Evolutionary conservation across 2,888 invertebrate genomes (phyloP), one percentile per base, ranked within the genome.

Genomic region (Rotaria magnacalcarata): DNA sequence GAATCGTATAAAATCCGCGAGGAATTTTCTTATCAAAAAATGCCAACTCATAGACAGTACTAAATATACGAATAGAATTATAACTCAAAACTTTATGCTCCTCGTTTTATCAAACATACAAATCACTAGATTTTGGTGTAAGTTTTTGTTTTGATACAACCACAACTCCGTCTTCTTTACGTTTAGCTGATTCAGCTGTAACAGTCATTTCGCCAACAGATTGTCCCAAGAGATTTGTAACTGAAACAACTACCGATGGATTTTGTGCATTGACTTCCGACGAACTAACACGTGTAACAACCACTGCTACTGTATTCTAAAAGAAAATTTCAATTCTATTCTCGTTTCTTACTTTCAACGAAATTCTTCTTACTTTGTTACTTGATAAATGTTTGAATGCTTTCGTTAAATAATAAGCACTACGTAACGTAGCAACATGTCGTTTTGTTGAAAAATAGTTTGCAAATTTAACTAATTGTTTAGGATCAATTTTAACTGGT

Each of bases 371-470:
- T 54, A 94, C 94, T 92, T 94, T 93, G 88, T 94, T 94, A 16
- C 93, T 93, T 3, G 94, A 93, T 24, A 95, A 92, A 0, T 94
- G 93, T 75, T 92, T 92, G 43, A 96, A 92, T 0, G 95, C 95
- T 88, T 95, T 95, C 0, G 97, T 92, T 50, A 98, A 92, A 86
- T 94, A 93, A 87, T 94, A 93, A 10, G 95, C 95, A 56, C 96
- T 96, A 90, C 95, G 94, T 0, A 95, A 93, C 6, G 95, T 94
- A 90, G 95, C 96, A 4, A 97, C 96, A 84, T 96, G 95, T 88
- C 95, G 94, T 80, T 97, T 93, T 84, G 95, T 95, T 87, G 96
- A 92, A 89, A 97, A 93, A 92, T 97, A 98, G 90, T 94, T 94
- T 0, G 94, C 94, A 89, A 98, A 94, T 92, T 97, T 97, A 85